Percentiles rank a stretch among this genome's conserved stretches.
phyloP scores from a whole-genome alignment of 2,888 invertebrate species.

The Xiphydria camelus region DNA sequence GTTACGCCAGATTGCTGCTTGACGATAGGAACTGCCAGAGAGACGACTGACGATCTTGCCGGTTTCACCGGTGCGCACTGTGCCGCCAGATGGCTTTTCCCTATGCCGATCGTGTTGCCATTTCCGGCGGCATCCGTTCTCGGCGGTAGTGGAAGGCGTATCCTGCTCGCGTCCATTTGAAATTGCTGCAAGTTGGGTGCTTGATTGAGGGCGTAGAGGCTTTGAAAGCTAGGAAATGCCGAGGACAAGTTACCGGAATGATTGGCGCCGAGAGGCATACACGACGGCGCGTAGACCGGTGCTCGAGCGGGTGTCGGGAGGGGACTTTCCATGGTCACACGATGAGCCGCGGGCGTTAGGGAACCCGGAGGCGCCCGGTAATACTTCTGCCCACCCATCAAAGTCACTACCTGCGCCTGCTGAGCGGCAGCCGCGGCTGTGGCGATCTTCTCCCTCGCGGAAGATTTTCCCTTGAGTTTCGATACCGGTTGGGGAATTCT shows the following conservation, averaged over 20 bases:
- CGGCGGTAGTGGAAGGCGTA: slow-evolving; percentile 21
- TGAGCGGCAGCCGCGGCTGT: slow-evolving; percentile 17
- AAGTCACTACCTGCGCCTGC: slow-evolving; percentile 42
- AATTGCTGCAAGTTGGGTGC: slow-evolving; percentile 42
- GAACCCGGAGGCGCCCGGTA: slow-evolving; percentile 49
- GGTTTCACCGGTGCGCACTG: slow-evolving; percentile 48
- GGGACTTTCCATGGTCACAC: slow-evolving; percentile 34
- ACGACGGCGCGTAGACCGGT: slow-evolving; percentile 43
- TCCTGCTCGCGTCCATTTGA: slow-evolving; percentile 34
- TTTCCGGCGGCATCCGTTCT: background rate
- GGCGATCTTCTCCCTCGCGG: slow-evolving; percentile 13
- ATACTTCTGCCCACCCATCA: slow-evolving; percentile 41
- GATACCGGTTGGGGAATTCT: slow-evolving; percentile 37
- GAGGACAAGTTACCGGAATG: slow-evolving; percentile 31
- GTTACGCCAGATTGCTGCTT: no score
- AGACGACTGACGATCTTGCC: slow-evolving; percentile 36
- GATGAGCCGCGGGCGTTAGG: slow-evolving; percentile 44
- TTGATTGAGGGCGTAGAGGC: slow-evolving; percentile 35
- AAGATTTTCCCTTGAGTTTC: slow-evolving; percentile 8
- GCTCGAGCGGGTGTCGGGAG: slow-evolving; percentile 29
- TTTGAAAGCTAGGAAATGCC: slow-evolving; percentile 41
- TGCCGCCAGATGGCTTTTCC: slow-evolving; percentile 42
- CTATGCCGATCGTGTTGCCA: slow-evolving; percentile 7
- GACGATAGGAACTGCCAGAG: slow-evolving; percentile 42
- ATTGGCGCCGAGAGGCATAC: slow-evolving; percentile 23